phyloP scores from a whole-genome alignment of 2,888 invertebrate genomes.

The Coecobrya sp. region DNA sequence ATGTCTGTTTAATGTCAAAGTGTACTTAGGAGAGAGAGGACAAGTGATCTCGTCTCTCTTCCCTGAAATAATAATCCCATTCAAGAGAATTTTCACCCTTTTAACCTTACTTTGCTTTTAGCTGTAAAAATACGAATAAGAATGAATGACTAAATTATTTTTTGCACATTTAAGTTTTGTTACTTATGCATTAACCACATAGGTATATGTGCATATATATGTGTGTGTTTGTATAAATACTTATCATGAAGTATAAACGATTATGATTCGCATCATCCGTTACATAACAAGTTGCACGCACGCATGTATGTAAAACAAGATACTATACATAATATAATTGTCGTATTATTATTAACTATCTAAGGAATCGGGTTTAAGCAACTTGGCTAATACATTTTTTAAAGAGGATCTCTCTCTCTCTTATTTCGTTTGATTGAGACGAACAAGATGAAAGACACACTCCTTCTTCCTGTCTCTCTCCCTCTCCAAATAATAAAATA shows the following conservation, averaged over 20 bases:
- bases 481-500: background rate
- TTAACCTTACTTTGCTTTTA: background rate
- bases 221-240: too few relatives aligned
- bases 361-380: slow-evolving; percentile 67
- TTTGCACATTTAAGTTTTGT: slow-evolving; percentile 9
- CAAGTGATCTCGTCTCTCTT: background rate
- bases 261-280: background rate
- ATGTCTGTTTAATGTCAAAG: slow-evolving; percentile 32
- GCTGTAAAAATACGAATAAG: background rate
- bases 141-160: slow-evolving; percentile 23
- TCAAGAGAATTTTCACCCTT: background rate
- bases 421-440: slow-evolving; percentile 13
- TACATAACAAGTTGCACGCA: slow-evolving; percentile 6
- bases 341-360: slow-evolving; percentile 60
- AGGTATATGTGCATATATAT: too few relatives aligned
- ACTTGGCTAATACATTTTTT: slow-evolving; percentile 17
- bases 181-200: background rate
- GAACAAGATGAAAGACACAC: slow-evolving; percentile 21
- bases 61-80: slow-evolving; percentile 45
- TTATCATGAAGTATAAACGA: background rate
- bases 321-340: background rate
- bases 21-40: slow-evolving; percentile 17
- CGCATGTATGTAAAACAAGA: slow-evolving; percentile 39
- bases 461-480: slow-evolving; percentile 6
- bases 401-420: background rate